Evolutionary conservation across 2,888 invertebrate genomes (phyloP).

Genomic region (Chirona hameri): DNA sequence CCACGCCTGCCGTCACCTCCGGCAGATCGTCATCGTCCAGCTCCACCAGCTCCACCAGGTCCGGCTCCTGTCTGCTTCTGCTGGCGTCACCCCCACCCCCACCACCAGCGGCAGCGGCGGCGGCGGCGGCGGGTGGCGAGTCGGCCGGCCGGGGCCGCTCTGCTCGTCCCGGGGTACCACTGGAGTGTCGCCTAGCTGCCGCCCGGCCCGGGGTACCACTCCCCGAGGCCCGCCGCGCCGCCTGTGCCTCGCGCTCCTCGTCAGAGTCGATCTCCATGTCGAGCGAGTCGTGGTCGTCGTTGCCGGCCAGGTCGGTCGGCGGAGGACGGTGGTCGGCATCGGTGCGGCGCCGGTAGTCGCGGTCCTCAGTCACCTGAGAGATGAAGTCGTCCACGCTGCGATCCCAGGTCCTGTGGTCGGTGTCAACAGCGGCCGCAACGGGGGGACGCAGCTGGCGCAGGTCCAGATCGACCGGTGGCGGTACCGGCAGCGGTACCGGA

Average conservation of each 20-base stretch:
- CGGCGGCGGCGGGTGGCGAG: background rate
- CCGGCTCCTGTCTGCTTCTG: background rate
- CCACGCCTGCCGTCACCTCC: background rate
- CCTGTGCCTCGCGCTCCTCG: background rate
- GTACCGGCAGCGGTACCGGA: background rate
- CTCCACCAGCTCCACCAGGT: slow-evolving; percentile 29
- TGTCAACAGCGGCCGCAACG: background rate
- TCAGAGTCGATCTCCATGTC: slow-evolving; percentile 25
- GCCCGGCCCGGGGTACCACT: slow-evolving; percentile 1
- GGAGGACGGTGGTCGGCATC: slow-evolving; percentile 7
- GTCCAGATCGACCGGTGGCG: background rate
- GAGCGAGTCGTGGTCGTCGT: background rate
- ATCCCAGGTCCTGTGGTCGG: background rate
- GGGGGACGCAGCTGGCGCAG: background rate
- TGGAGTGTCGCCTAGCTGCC: background rate
- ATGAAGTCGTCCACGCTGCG: slow-evolving; percentile 25
- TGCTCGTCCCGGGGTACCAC: background rate
- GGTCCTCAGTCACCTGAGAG: slow-evolving; percentile 24
- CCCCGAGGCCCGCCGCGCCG: background rate
- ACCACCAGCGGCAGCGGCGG: background rate
- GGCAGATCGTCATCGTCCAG: background rate
- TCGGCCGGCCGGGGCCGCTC: no score
- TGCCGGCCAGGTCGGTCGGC: slow-evolving; percentile 5
- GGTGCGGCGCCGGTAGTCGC: slow-evolving; percentile 13
- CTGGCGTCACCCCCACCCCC: background rate